Evolutionary conservation across 2,888 invertebrate species (phyloP).

Genomic region (Zeuzera pyrina): DNA sequence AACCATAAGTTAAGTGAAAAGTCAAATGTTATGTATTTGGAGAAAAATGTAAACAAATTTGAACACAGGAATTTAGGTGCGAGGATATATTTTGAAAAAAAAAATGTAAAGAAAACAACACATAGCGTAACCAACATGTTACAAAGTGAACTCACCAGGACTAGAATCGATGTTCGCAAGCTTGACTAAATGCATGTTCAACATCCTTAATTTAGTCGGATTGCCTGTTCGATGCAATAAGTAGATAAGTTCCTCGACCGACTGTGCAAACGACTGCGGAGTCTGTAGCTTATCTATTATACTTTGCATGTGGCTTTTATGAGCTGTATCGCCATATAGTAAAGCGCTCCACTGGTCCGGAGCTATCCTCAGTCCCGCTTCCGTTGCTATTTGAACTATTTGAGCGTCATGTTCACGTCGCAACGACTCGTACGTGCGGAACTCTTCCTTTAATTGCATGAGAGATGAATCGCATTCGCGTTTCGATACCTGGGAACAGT

Average conservation of each 20-base stretch:
- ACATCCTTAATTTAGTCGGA: slow-evolving; percentile 80
- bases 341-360: slow-evolving; percentile 99
- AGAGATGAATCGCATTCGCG: slow-evolving; percentile 96
- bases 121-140: background rate
- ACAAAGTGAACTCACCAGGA: slow-evolving; percentile 69
- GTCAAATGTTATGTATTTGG: background rate
- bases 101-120: background rate
- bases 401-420: slow-evolving; percentile 98
- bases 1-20: too few relatives aligned
- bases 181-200: slow-evolving; percentile 86
- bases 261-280: slow-evolving; percentile 92
- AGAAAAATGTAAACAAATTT: too few relatives aligned
- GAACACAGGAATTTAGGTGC: too few relatives aligned
- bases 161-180: slow-evolving; percentile 90
- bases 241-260: slow-evolving; percentile 92
- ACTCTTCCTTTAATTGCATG: slow-evolving; percentile 98
- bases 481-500: slow-evolving; percentile 90
- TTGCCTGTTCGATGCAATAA: slow-evolving; percentile 92
- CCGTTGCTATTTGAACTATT: slow-evolving; percentile 98
- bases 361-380: slow-evolving; percentile 96
- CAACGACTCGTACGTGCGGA: slow-evolving; percentile 93
- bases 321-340: slow-evolving; percentile 94
- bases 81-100: background rate
- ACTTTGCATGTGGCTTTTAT: slow-evolving; percentile 98
- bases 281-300: slow-evolving; percentile 90